phyloP scores from a whole-genome alignment of 2,888 invertebrate species.

The Bombylius major region DNA sequence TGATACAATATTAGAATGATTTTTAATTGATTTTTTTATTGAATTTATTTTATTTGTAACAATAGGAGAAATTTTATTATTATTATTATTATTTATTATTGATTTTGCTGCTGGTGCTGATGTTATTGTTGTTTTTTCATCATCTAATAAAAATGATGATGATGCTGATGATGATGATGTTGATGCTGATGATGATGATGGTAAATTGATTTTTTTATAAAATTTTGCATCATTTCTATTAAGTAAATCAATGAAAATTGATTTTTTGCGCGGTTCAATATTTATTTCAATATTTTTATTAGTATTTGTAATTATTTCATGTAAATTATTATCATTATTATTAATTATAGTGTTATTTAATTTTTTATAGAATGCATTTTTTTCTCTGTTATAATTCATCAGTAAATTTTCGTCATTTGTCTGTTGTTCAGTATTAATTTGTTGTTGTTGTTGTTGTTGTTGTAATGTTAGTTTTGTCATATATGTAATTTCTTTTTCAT shows the following conservation, averaged over 20 bases:
- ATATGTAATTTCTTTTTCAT: no score
- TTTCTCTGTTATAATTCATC: background rate
- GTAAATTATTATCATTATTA: background rate
- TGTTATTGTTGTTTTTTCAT: no score
- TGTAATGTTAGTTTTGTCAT: no score
- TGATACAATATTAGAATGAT: background rate
- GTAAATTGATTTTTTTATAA: constrained; percentile 5
- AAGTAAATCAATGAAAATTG: constrained; percentile 10
- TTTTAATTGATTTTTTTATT: background rate
- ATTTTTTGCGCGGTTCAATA: constrained; percentile 6
- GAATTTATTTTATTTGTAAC: background rate
- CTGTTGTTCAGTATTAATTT: background rate
- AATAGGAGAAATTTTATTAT: background rate
- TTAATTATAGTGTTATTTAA: background rate
- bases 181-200: no score
- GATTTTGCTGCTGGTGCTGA: background rate
- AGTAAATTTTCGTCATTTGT: background rate
- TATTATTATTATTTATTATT: background rate
- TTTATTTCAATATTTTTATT: constrained; percentile 1
- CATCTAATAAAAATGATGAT: background rate
- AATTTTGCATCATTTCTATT: constrained; percentile 9
- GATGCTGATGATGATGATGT: background rate
- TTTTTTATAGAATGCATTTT: background rate
- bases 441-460: background rate
- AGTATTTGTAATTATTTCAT: background rate